Evolutionary conservation across 2,797 vertebrate species (phyloP), one percentile per base, ranked within the genome.

Genomic region (Channallabes apus): DNA sequence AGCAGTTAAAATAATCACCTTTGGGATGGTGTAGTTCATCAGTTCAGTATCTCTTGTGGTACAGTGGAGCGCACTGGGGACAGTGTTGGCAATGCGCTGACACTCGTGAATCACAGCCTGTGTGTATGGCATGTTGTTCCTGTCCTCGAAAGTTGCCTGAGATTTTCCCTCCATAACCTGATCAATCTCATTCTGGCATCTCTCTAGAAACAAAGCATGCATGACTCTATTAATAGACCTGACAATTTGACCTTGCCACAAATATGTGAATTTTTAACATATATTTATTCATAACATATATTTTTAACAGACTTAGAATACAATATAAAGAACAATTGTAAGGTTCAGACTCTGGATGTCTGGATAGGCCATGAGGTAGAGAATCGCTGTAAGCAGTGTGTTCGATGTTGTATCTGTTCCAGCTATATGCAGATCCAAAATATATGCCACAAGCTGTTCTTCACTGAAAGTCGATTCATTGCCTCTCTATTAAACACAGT

Each of bases 81-180:
- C 90, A 0, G 93, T 93, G 0, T 46, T 41, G 32, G 84, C 78
- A 8, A 94, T 11, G 7, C 95, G 93, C 90, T 95, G 95, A 24
- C 91, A 68, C 87, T 96, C 96, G 64, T 96, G 95, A 86, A 93
- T 93, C 84, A 93, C 91, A 73, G 96, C 95, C 88, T 95, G 92
- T 20, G 90, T 82, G 41, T 94, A 96, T 0, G 94, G 92, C 93
- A 93, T 94, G 0, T 85, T 72, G 86, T 92, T 89, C 80, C 91
- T 91, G 91, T 93, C 93, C 0, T 92, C 93, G 84, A 90, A 93
- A 11, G 72, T 83, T 14, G 80, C 88, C 3, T 32, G 35, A 14
- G 88, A 82, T 61, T 92, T 93, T 9, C 78, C 91, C 3, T 88
- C 87, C n/a, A 95, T 82, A 54, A 93, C 90, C 17, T 65, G 29